A percentile compares a stretch with the other conserved stretches of the same genome.
Evolutionary conservation across 2,113 vertebrate species (phyloP).

Genomic region (Arothron firmamentum): DNA sequence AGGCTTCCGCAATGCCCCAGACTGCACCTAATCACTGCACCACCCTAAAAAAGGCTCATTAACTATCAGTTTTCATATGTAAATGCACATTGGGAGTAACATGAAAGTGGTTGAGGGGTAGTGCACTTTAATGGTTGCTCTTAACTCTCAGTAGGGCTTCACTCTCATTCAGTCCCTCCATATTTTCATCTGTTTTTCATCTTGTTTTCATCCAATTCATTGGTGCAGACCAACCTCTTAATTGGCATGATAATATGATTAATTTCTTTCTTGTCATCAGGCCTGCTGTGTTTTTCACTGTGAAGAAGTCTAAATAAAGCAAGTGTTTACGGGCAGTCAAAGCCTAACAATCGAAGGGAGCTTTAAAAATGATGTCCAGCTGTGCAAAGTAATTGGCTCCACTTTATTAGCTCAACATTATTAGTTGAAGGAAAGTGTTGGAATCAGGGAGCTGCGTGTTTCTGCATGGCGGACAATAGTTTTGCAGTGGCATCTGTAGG

Average conservation of each 20-base stretch:
- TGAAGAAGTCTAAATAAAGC: conserved; percentile 69
- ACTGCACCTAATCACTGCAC: too few relatives aligned
- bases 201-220: conserved; percentile 24
- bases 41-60: too few relatives aligned
- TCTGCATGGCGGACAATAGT: background rate
- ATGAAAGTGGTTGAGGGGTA: conserved; percentile 21
- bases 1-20: too few relatives aligned
- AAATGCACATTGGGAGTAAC: background rate
- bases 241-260: conserved; percentile 69
- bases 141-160: conserved; percentile 35
- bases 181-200: background rate
- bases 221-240: conserved; percentile 56
- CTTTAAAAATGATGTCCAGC: conserved; percentile 63
- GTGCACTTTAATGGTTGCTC: conserved; percentile 33
- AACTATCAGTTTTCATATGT: background rate
- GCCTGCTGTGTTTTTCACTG: conserved; percentile 50
- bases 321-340: conserved; percentile 69
- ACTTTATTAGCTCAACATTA: conserved; percentile 52
- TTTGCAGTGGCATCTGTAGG: too few relatives aligned
- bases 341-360: conserved; percentile 51
- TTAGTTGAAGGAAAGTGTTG: conserved; percentile 33
- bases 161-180: conserved; percentile 22
- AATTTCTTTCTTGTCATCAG: conserved; percentile 68
- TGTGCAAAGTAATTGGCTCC: conserved; percentile 68
- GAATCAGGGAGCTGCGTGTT: conserved; percentile 25